phyloP scores from a whole-genome alignment of 2,888 invertebrate genomes.

The Thecocarcelia acutangulata region DNA sequence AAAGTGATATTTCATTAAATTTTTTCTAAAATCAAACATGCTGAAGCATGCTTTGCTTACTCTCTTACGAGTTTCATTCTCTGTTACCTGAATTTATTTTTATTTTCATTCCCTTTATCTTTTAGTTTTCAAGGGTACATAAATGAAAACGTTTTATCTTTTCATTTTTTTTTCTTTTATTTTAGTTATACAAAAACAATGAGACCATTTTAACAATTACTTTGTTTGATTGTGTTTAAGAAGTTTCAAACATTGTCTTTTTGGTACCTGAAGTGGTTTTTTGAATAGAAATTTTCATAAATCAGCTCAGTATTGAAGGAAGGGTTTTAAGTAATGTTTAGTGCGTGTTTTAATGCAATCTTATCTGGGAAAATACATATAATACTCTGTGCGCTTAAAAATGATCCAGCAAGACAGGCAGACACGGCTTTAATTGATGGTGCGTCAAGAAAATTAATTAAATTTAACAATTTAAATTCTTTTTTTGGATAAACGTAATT shows the following conservation, averaged over 20 bases:
- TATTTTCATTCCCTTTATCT: background rate
- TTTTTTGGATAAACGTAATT: background rate
- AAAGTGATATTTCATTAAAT: constrained; percentile 4
- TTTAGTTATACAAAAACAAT: background rate
- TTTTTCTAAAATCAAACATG: constrained; percentile 31
- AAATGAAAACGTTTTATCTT: constrained; percentile 15
- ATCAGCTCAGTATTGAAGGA: constrained; percentile 35
- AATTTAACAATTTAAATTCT: constrained; percentile 34
- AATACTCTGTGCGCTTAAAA: background rate
- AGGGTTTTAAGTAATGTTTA: constrained; percentile 6
- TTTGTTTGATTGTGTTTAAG: background rate
- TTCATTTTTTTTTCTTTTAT: constrained; percentile 18
- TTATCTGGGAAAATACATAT: constrained; percentile 18
- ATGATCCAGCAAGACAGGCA: background rate
- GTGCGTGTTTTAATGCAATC: constrained; percentile 1
- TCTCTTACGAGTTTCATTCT: background rate
- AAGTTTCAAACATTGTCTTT: constrained; percentile 20
- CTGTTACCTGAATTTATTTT: constrained; percentile 33
- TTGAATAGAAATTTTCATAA: constrained; percentile 43
- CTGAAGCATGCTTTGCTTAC: constrained; percentile 46
- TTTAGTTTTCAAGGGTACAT: constrained; percentile 56
- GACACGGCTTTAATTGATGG: constrained; percentile 16
- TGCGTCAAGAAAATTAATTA: constrained; percentile 51
- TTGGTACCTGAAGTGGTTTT: background rate
- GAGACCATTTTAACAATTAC: too few relatives aligned